phyloP scores from a whole-genome alignment of 2,113 vertebrate genomes.

The Anolis carolinensis region DNA sequence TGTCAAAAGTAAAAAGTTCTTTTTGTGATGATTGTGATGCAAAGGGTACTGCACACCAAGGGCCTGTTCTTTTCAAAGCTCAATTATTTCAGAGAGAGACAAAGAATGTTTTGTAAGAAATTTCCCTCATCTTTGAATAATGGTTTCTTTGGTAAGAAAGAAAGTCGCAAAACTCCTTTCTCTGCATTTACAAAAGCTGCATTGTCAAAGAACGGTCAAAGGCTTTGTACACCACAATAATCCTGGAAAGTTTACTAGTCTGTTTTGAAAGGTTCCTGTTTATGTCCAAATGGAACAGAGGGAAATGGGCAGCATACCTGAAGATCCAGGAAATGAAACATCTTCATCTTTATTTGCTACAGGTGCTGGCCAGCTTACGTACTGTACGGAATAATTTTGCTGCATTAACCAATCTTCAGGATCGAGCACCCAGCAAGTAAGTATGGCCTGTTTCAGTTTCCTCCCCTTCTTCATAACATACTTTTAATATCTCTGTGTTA shows the following conservation, averaged over 20 bases:
- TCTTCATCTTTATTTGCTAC: constrained; percentile 40
- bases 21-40: constrained; percentile 33
- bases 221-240: constrained; percentile 23
- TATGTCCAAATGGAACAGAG: constrained; percentile 11
- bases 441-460: constrained; percentile 55
- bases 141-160: constrained; percentile 29
- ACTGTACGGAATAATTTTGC: constrained; percentile 99
- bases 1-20: neutral
- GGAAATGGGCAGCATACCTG: constrained; percentile 8
- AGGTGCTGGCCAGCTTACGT: constrained; percentile 98
- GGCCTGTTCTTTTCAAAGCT: constrained; percentile 32
- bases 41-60: constrained; percentile 29
- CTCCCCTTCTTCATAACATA: neutral
- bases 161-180: constrained; percentile 4
- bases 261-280: constrained; percentile 20
- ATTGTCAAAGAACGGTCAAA: constrained; percentile 40
- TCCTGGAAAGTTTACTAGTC: constrained; percentile 10
- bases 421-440: constrained; percentile 94
- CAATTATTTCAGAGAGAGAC: constrained; percentile 27
- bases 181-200: constrained; percentile 17
- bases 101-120: constrained; percentile 36
- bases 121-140: constrained; percentile 31
- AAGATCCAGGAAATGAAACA: constrained; percentile 40
- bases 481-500: neutral
- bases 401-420: constrained; percentile 96